These are phyloP conservation scores for Athalia circularis DNA, from an alignment of 2,888 invertebrate genomes.

Conservation along the genomic window DNA sequence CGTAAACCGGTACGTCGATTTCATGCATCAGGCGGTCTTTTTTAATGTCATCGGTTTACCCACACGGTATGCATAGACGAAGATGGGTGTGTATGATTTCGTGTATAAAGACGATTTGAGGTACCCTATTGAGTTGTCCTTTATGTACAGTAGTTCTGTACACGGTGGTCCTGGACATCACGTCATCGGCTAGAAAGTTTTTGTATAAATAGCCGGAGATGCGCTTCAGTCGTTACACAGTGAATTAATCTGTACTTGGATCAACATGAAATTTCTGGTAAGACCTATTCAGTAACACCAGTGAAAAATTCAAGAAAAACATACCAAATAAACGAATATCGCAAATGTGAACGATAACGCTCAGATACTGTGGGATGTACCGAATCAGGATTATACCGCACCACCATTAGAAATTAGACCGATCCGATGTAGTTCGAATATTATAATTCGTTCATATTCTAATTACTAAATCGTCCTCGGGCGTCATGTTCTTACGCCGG, in stretches of 20 bases:
- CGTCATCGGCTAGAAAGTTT: conserved; percentile 56
- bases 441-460: too few species aligned
- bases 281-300: conserved; percentile 33
- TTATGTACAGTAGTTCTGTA: conserved; percentile 7
- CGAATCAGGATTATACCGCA: too few species aligned
- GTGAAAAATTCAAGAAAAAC: neutral
- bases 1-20: conserved; percentile 27
- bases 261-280: conserved; percentile 60
- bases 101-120: conserved; percentile 15
- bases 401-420: too few species aligned
- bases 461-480: too few species aligned
- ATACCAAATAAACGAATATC: neutral
- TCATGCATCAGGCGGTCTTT: neutral
- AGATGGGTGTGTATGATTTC: neutral
- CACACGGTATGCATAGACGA: too few species aligned
- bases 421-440: too few species aligned
- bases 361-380: too few species aligned
- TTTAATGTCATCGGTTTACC: conserved; percentile 27
- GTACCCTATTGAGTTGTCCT: conserved; percentile 17
- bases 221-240: conserved; percentile 57
- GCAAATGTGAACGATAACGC: too few species aligned
- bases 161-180: conserved; percentile 4
- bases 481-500: neutral
- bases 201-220: conserved; percentile 61
- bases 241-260: conserved; percentile 57